A percentile compares a stretch with the other conserved stretches of the same genome.
Conservation (phyloP, 2,113 vertebrate species). For the Megaceryle torquata region DNA sequence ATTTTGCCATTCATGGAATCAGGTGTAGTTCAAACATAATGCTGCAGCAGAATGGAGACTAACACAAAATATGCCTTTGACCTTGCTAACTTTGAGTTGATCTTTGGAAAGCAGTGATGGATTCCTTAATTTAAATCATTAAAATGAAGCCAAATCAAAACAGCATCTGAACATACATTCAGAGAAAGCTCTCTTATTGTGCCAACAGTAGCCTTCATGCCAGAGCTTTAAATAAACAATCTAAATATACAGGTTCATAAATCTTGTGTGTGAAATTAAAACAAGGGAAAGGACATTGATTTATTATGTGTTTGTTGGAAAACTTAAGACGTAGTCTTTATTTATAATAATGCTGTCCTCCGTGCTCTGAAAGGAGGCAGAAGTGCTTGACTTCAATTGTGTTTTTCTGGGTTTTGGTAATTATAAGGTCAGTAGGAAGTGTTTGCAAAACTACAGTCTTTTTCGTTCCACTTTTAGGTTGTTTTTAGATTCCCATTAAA, state of each 20-base stretch:
- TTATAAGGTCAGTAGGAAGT: background rate
- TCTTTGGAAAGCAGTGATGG: background rate
- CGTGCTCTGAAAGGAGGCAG: background rate
- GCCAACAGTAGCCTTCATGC: conserved; percentile 15
- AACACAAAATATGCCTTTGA: background rate
- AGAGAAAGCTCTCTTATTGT: conserved; percentile 7
- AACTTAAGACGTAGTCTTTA: conserved; percentile 32
- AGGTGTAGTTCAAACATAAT: background rate
- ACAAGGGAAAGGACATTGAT: conserved; percentile 51
- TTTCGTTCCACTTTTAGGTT: background rate
- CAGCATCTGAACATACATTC: conserved; percentile 29
- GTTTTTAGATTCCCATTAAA: background rate
- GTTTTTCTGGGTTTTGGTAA: background rate
- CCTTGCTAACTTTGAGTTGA: background rate
- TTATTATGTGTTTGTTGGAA: conserved; percentile 48
- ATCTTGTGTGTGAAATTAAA: conserved; percentile 65
- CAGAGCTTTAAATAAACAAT: conserved; percentile 44
- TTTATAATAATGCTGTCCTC: conserved; percentile 1
- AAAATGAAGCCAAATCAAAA: conserved; percentile 30
- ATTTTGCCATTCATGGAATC: background rate
- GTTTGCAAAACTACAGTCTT: background rate
- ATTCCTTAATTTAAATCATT: conserved; percentile 29
- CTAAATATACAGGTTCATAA: conserved; percentile 59
- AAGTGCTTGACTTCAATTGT: conserved; percentile 42
- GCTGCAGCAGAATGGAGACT: background rate